Conservation (phyloP, 1,140 invertebrate genomes). For the Drosophila guanche region DNA sequence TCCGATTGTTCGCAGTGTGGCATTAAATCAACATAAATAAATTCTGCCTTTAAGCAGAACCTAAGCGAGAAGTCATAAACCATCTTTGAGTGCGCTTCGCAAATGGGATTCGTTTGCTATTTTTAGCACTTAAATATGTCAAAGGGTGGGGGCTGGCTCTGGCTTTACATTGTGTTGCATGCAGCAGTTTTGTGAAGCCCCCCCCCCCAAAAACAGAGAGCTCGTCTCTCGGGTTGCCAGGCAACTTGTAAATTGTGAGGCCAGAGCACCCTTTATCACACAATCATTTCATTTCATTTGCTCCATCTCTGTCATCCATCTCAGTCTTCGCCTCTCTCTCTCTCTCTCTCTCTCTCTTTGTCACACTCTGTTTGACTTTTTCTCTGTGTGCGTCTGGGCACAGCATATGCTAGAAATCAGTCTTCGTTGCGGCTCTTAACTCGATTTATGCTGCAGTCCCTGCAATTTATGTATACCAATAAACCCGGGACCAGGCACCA, state of each 20-base stretch:
- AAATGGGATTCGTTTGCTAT: no score
- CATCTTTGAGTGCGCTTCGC: no score
- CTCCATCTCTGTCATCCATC: neutral
- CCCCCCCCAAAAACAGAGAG: no score
- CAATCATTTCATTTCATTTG: neutral
- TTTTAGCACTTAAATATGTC: no score
- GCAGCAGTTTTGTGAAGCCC: no score
- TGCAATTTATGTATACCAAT: conserved; percentile 62
- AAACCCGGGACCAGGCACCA: neutral
- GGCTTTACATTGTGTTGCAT: no score
- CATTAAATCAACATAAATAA: no score
- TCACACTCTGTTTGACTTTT: neutral
- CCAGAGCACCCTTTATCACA: neutral
- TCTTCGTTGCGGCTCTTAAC: conserved; percentile 13
- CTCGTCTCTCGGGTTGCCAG: conserved; percentile 1
- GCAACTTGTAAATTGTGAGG: conserved; percentile 3
- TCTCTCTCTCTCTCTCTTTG: neutral
- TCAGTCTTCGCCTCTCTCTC: neutral
- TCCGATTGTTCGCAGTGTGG: no score
- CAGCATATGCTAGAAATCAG: conserved; percentile 66
- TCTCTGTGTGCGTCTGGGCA: neutral
- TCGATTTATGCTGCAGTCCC: conserved; percentile 39
- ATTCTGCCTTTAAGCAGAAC: no score
- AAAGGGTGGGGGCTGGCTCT: no score
- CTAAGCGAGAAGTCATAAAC: no score